Base-by-base conservation (phyloP, 2,797 vertebrate species). In the Aplochiton taeniatus region DNA sequence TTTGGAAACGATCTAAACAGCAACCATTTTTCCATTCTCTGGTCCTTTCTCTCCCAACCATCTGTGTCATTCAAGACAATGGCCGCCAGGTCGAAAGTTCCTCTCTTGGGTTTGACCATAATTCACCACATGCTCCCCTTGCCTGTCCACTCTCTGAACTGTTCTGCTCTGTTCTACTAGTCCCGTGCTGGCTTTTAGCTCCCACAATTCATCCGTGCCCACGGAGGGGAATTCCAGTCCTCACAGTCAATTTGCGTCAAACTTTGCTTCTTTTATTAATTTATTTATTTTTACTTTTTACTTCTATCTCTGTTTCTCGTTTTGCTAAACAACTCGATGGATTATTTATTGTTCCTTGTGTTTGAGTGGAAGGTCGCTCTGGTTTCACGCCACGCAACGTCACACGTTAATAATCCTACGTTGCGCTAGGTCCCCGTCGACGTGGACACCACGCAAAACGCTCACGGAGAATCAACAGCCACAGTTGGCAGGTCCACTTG, bases 201-300 rank as follows among this genome's bases (percentile, higher is more conserved):
- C 49, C 54, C 52, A 61, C 65, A 63, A 68, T 70, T 77, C 61
- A 55, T 45, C 41, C 31, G 49, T 51, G n/a, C 52, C 46, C 19
- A 31, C 5, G 4, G 68, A 73, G 73, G 18, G 52, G 19, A 54
- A 54, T 54, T 54, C 52, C 52, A 54, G 52, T 54, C 52, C 18
- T 54, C 52, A 54, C 18, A 54, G 9, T 54, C 9, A 12, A 54
- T 54, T 54, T 54, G 52, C 20, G 17, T 54, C 17, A 54, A 54
- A 54, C 8, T 42, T 10, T 48, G 2, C 9, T 14, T 48, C 3
- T 48, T 14, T 48, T 14, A 4, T 14, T 48, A 10, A 1, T 14
- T 48, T 14, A 1, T 8, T 48, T 14, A 0, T 14, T 3, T 20
- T 41, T 20, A 41, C 20, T 12, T 31, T 56, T 11, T 48, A 20